Evolutionary conservation across 37 sponge, comb jelly and placozoan genomes (phyloP).

Genomic region (Oopsacas minuta): DNA sequence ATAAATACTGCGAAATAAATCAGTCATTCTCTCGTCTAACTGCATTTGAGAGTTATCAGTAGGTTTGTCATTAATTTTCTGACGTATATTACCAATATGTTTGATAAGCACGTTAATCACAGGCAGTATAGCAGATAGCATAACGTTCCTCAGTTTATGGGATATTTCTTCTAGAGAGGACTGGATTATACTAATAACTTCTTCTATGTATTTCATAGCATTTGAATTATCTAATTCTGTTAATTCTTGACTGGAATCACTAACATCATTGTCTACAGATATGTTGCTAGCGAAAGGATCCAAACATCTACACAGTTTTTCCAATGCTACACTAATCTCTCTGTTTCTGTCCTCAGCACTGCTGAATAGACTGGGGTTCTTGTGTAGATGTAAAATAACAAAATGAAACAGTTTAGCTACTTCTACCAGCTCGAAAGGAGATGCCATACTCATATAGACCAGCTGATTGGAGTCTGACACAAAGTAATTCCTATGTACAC

Average conservation of each 20-base stretch:
- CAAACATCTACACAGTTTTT: neutral
- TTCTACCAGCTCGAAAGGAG: neutral
- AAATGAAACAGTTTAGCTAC: conserved; percentile 11
- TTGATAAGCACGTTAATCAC: neutral
- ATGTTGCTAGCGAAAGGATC: conserved; percentile 8
- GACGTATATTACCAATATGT: neutral
- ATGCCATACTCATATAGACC: neutral
- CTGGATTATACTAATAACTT: neutral
- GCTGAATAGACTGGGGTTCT: neutral
- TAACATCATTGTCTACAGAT: neutral
- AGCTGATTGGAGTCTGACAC: conserved; percentile 3
- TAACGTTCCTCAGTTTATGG: neutral
- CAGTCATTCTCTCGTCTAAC: neutral
- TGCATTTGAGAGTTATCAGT: neutral
- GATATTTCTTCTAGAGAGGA: neutral
- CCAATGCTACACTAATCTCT: neutral
- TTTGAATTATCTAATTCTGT: neutral
- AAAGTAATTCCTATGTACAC: neutral
- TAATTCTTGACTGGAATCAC: neutral
- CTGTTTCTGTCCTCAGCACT: neutral
- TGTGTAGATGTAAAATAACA: neutral
- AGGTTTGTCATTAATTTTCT: neutral
- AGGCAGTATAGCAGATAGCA: neutral
- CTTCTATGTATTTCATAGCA: neutral
- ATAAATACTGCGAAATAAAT: neutral